Evolutionary conservation across 2,113 vertebrate species (phyloP).

Genomic region (Sinocyclocheilus grahami): DNA sequence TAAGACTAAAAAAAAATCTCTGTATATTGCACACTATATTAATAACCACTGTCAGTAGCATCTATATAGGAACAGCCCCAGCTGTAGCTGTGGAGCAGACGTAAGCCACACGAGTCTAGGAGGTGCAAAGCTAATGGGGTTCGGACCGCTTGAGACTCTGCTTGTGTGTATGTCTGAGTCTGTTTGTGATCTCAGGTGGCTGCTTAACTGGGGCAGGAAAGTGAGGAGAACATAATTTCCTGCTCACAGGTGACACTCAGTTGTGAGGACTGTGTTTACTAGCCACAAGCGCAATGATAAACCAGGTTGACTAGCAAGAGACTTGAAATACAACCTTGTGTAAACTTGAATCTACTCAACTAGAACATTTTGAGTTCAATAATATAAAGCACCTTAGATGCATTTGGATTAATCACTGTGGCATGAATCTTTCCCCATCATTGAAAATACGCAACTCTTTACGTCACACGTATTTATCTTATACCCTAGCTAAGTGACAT

Average conservation of each 20-base stretch:
- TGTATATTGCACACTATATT: slow-evolving; percentile 22
- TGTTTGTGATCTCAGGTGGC: slow-evolving; percentile 33
- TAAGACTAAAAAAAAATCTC: neutral
- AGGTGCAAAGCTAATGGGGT: slow-evolving; percentile 33
- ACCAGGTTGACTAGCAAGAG: neutral
- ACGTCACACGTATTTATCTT: slow-evolving; percentile 5
- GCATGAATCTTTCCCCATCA: neutral
- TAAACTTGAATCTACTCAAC: neutral
- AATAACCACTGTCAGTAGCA: slow-evolving; percentile 19
- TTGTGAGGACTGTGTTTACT: slow-evolving; percentile 13
- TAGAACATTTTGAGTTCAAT: neutral
- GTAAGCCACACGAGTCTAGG: slow-evolving; percentile 10
- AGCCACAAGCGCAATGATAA: neutral
- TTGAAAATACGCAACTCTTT: neutral
- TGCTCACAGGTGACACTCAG: slow-evolving; percentile 20
- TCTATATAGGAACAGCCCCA: neutral
- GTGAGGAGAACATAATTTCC: neutral
- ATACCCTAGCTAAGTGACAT: neutral
- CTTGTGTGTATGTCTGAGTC: slow-evolving; percentile 4
- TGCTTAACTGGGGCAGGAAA: slow-evolving; percentile 47
- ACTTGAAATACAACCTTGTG: slow-evolving; percentile 5
- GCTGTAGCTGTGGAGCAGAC: neutral
- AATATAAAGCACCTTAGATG: neutral
- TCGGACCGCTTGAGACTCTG: slow-evolving; percentile 17
- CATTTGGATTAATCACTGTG: neutral